Evolutionary conservation across 2,888 invertebrate genomes (phyloP).

Genomic region (Diabrotica balteata): DNA sequence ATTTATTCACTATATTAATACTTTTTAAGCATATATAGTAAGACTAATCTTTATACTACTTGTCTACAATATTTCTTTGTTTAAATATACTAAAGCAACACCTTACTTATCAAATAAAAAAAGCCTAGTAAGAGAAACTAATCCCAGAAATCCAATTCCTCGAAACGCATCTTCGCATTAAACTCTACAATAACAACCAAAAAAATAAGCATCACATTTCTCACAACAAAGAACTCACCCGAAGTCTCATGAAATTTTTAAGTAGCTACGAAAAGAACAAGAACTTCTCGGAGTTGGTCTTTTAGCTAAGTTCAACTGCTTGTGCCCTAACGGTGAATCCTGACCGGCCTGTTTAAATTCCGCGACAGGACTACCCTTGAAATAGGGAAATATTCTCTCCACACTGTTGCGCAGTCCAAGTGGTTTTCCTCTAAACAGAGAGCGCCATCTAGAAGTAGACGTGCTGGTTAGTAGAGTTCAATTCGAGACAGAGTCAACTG

Average conservation of each 20-base stretch:
- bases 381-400: slow-evolving; percentile 48
- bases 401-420: slow-evolving; percentile 53
- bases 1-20: too few species aligned
- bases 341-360: slow-evolving; percentile 46
- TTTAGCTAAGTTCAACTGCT: slow-evolving; percentile 10
- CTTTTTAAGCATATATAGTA: too few species aligned
- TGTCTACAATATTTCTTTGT: too few species aligned
- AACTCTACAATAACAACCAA: slow-evolving; percentile 3
- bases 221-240: slow-evolving; percentile 20
- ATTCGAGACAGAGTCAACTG: too few species aligned
- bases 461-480: too few species aligned
- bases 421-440: slow-evolving; percentile 6
- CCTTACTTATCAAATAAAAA: too few species aligned
- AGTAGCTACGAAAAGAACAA: slow-evolving; percentile 13
- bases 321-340: slow-evolving; percentile 28
- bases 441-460: slow-evolving; percentile 6
- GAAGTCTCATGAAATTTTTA: slow-evolving; percentile 14
- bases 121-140: too few species aligned
- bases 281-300: slow-evolving; percentile 12
- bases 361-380: slow-evolving; percentile 52
- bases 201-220: not conserved
- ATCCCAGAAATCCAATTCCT: too few species aligned
- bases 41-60: too few species aligned
- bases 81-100: too few species aligned
- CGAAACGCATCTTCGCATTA: not conserved